Evolutionary conservation across 2,888 invertebrate species (phyloP).

Genomic region (Corythucha ciliata): DNA sequence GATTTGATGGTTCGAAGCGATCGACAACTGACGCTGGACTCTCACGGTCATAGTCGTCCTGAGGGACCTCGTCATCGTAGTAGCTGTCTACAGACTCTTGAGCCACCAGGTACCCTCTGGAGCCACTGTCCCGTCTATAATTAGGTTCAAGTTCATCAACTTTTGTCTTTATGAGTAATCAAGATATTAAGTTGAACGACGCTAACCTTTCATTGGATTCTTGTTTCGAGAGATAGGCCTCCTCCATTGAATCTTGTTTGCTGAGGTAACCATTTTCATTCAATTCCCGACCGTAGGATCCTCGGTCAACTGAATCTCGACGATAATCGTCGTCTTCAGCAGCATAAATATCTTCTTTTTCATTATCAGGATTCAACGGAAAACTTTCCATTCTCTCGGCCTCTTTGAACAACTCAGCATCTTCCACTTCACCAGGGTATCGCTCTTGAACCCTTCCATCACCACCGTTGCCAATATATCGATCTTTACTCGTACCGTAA

Average conservation of each 20-base stretch:
- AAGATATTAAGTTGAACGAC: too few species aligned
- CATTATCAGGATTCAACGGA: conserved; percentile 9
- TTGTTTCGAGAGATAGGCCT: conserved; percentile 12
- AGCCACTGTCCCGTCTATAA: conserved; percentile 14
- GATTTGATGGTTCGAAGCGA: conserved; percentile 39
- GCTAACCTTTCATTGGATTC: too few species aligned
- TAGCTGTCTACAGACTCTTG: conserved; percentile 47
- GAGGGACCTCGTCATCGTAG: conserved; percentile 41
- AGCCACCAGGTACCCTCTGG: conserved; percentile 33
- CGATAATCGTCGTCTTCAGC: neutral
- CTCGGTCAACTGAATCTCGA: too few species aligned
- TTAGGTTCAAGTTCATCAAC: neutral
- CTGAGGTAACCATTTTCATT: conserved; percentile 19
- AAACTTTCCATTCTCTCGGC: conserved; percentile 36
- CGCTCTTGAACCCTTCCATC: too few species aligned
- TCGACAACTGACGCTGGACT: conserved; percentile 46
- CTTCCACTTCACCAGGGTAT: conserved; percentile 1
- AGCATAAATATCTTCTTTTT: neutral
- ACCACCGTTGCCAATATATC: too few species aligned
- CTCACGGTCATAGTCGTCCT: conserved; percentile 38
- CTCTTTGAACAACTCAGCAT: conserved; percentile 37
- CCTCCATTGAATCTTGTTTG: conserved; percentile 17
- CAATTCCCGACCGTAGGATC: too few species aligned
- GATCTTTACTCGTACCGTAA: too few species aligned
- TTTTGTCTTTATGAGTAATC: too few species aligned